Conservation (phyloP, 1,140 invertebrate species). For the Bombus sibiricus region DNA sequence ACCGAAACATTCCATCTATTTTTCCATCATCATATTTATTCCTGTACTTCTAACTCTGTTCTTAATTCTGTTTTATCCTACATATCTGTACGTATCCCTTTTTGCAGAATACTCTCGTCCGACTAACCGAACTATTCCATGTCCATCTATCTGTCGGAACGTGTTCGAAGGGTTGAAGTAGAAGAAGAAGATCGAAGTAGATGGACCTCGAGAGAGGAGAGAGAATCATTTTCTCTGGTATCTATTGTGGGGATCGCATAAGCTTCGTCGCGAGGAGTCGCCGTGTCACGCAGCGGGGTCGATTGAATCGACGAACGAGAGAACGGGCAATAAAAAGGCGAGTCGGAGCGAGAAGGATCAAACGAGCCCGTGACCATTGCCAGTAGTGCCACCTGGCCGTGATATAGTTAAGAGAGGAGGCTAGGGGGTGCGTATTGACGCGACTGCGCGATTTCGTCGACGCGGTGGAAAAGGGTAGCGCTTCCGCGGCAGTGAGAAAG, state of each 20-base stretch:
- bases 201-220: background rate
- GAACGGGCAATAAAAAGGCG: conserved; percentile 13
- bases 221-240: conserved; percentile 10
- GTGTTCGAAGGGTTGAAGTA: background rate
- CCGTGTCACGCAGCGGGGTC: conserved; percentile 45
- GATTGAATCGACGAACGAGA: conserved; percentile 60
- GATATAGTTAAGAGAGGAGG: background rate
- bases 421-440: conserved; percentile 47
- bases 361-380: background rate
- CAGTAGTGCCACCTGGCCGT: conserved; percentile 48
- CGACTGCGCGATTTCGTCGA: conserved; percentile 61
- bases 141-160: background rate
- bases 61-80: background rate
- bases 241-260: conserved; percentile 33
- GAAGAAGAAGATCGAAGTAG: background rate
- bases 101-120: background rate
- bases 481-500: conserved; percentile 19
- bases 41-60: no score
- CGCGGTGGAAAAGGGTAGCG: conserved; percentile 54
- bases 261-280: conserved; percentile 44
- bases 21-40: background rate
- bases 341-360: conserved; percentile 15
- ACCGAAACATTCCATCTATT: conserved; percentile 1
- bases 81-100: background rate
- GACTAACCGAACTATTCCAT: background rate